Evolutionary conservation across 2,113 vertebrate genomes (phyloP), one percentile per base, ranked within the genome.

Genomic region (Hemicordylus capensis): DNA sequence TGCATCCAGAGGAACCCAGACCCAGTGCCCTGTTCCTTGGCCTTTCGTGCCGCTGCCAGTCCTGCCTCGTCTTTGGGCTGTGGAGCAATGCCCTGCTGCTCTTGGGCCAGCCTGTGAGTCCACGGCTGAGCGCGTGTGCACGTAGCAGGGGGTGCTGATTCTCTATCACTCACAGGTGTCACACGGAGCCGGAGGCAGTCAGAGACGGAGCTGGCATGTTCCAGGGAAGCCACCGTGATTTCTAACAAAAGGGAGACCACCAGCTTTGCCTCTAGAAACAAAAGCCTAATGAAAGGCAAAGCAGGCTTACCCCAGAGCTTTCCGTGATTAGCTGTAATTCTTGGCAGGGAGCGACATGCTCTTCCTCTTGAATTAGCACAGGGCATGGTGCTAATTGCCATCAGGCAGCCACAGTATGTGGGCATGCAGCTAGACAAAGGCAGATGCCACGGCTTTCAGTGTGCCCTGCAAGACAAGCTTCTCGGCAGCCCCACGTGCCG

Each of bases 331-430:
- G 94, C 89, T 91, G 89, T 93, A 92, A 92, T 89, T 95, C 95
- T 88, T 95, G 91, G 93, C 95, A 83, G 92, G 89, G 88, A 88
- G 89, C 79, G 92, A 95, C 95, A 91, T 86, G 93, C 92, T 92
- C 93, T 88, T 96, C 95, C 94, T 93, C 93, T 89, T 34, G 91
- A 95, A 96, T 95, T 95, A 96, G 92, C 2, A 46, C 14, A 2
- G 91, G 93, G 91, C 94, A 93, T 48, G 92, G 93, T 94, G 94
- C 96, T 96, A 96, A 96, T 96, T 96, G 95, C 9, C 10, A 92
- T 92, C 93, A 88, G 95, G 94, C 86, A 39, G 92, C 88, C 93
- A 54, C 93, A 85, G 95, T 93, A 84, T 94, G 96, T 92, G 95
- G 94, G 94, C 95, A 93, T 15, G 89, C 85, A 24, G 88, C 89